Percentiles rank a stretch among this genome's conserved stretches.
These are phyloP conservation scores for Microtus californicus DNA, from an alignment of 2,797 vertebrate genomes.

Conservation along the genomic window DNA sequence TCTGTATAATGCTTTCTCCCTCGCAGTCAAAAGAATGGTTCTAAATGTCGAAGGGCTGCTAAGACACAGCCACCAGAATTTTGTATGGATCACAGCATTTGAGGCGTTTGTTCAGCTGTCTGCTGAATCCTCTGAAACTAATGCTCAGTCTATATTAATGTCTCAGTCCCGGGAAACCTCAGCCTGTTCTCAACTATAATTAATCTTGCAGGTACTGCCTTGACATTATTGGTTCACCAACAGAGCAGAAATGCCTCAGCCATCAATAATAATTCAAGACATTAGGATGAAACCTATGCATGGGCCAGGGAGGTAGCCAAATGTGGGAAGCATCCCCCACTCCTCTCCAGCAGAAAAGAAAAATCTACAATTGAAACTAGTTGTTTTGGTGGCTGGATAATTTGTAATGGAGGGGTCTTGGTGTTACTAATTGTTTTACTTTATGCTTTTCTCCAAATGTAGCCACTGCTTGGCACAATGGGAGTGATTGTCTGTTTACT, in stretches of 20 bases:
- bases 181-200: constrained; percentile 89
- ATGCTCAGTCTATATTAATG: constrained; percentile 90
- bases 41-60: constrained; percentile 78
- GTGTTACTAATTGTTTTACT: constrained; percentile 85
- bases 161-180: constrained; percentile 87
- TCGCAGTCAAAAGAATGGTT: constrained; percentile 77
- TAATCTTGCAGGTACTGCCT: constrained; percentile 91
- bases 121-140: constrained; percentile 89
- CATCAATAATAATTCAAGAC: constrained; percentile 91
- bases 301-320: constrained; percentile 83
- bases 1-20: constrained; percentile 62
- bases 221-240: constrained; percentile 93
- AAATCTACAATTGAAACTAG: constrained; percentile 79
- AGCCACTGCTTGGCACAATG: constrained; percentile 85
- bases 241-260: constrained; percentile 90
- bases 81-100: constrained; percentile 85
- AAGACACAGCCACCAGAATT: constrained; percentile 81
- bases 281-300: constrained; percentile 86
- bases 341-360: constrained; percentile 71
- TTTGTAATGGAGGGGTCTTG: constrained; percentile 83
- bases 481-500: constrained; percentile 89
- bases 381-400: constrained; percentile 84
- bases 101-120: constrained; percentile 87
- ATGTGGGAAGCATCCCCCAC: constrained; percentile 73
- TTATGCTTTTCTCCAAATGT: constrained; percentile 83